Base-by-base conservation (phyloP, 2,797 vertebrate genomes). In the Neopelma chrysocephalum region DNA sequence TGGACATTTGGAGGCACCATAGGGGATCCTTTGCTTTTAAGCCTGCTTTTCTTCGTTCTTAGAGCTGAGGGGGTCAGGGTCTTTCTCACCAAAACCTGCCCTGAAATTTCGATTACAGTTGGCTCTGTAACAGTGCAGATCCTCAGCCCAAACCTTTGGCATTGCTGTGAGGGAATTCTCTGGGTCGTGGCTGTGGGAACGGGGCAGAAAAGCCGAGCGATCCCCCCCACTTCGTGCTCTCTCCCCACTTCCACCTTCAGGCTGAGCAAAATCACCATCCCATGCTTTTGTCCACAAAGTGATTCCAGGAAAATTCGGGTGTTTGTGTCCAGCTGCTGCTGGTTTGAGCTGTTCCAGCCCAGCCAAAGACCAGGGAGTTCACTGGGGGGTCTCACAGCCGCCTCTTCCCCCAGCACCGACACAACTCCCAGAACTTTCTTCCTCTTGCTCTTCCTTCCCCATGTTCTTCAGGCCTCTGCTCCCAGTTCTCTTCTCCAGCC, bases 281-380 rank as follows among this genome's bases (percentile, higher is more conserved):
- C 53, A 3, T 23, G 53, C 68, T 69, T 32, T 4, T 31, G 51
- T 16, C 20, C 60, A 5, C 12, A 2, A 0, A 22, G 47, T 1
- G 43, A 15, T 36, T 31, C 51, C 53, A 51, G 70, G 43, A 60
- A 6, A 18, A 11, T 4, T 13, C 0, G 23, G 36, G 18, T 15
- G 14, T 38, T 31, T 11, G n/a, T 72, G 58, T 36, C 21, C 71
- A n/a, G 29, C 50, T 48, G 68, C 62, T 69, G 20, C 19, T 62
- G 66, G 11, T 23, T 42, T 51, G 48, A 42, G 21, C 34, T 21
- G 5, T 27, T 54, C 53, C 34, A 38, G 56, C 56, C 42, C 60
- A 45, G 26, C 26, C 75, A 54, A 75, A 64, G 22, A 10, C 29
- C 3, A 31, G 20, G n/a, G 3, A 1, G 48, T 27, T 42, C 68